Evolutionary conservation across 2,888 invertebrate genomes (phyloP), one percentile per base, ranked within the genome.

Genomic region (Plebejus argus): DNA sequence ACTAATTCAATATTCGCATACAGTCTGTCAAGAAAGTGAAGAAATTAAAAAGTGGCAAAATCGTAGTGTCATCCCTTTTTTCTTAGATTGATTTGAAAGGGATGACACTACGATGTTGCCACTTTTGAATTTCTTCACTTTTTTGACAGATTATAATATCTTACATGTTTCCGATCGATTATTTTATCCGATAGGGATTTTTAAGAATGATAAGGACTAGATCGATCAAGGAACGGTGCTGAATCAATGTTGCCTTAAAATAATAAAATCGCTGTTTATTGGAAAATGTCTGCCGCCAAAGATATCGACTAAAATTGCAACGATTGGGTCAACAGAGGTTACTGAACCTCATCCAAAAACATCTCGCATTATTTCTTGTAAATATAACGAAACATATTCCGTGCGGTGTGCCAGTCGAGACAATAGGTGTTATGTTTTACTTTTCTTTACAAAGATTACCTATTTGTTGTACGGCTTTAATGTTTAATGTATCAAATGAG

Each of bases 331-430:
- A 61, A 61, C 20, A 23, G 61, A 23, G 61, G 61, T 23, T 23
- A 61, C 61, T 61, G 61, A 61, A 61, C 61, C 23, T 61, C 10
- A 23, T 23, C 61, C 61, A 61, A 61, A 20, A 61, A 61, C 23
- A 61, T 61, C 20, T 61, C 10, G 10, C 23, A 23, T 58, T 58
- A 20, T 20, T 4, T 61, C 23, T 23, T 61, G 61, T 23, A 61
- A 23, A 23, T 10, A 61, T 12, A 61, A 61, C 61, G 10, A 61
- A 10, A 28, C 8, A 4, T 28, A 28, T 2, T 28, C n/a, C n/a
- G n/a, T n/a, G n/a, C n/a, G n/a, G 3, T 61, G 3, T 23, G 23
- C 10, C 58, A 20, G 58, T 20, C n/a, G n/a, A 61, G 61, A 23
- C 61, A 66, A 20, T 23, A 23, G 61, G 12, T 66, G 5, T 12